Conservation (phyloP, 2,797 vertebrate species). For the Macroramphosus scolopax region DNA sequence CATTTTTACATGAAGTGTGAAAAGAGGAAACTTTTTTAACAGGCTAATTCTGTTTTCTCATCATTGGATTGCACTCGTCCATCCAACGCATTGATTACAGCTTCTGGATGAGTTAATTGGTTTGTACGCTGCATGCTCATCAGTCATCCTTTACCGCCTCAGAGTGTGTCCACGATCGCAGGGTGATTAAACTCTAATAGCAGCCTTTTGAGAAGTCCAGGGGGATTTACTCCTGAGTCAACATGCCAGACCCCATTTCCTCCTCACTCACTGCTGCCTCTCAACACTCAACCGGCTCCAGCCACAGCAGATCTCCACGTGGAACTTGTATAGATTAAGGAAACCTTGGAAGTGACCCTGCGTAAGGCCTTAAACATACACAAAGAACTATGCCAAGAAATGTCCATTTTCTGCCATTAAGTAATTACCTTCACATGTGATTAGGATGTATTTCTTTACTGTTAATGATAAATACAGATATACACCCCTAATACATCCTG, state of each 20-base stretch:
- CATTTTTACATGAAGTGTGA: constrained; percentile 22
- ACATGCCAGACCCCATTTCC: constrained; percentile 82
- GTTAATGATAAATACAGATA: constrained; percentile 1
- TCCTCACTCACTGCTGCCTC: constrained; percentile 68
- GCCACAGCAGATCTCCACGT: constrained; percentile 55
- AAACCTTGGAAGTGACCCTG: constrained; percentile 63
- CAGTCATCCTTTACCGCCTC: constrained; percentile 49
- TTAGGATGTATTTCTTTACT: not conserved
- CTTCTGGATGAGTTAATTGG: constrained; percentile 46
- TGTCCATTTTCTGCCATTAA: constrained; percentile 8
- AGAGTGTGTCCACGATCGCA: constrained; percentile 53
- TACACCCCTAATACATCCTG: not conserved
- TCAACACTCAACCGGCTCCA: constrained; percentile 63
- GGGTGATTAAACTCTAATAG: constrained; percentile 76
- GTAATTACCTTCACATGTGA: constrained; percentile 3
- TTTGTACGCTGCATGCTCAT: constrained; percentile 45
- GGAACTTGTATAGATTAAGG: constrained; percentile 50
- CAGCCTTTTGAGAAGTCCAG: constrained; percentile 65
- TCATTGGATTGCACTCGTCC: constrained; percentile 42
- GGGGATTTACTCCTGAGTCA: constrained; percentile 78
- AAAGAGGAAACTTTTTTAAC: constrained; percentile 26
- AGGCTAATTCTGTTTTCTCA: constrained; percentile 19
- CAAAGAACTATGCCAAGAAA: constrained; percentile 22
- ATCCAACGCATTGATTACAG: constrained; percentile 48
- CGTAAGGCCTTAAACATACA: constrained; percentile 47